Conservation (phyloP, 2,888 invertebrate genomes). For the Catocala fraxini region DNA sequence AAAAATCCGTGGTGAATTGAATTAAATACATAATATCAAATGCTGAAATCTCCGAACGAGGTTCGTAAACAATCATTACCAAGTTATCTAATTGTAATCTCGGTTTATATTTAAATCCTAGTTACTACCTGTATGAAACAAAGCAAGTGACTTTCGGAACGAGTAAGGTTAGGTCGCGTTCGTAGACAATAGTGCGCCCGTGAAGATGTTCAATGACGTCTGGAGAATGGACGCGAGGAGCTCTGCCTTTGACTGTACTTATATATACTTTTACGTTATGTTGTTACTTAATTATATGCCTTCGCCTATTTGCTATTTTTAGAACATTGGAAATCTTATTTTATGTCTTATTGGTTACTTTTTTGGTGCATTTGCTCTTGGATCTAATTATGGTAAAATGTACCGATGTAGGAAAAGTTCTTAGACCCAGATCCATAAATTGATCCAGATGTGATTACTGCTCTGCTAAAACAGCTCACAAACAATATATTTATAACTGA, state of each 20-base stretch:
- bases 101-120: constrained; percentile 21
- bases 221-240: constrained; percentile 38
- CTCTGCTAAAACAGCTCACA: too few species aligned
- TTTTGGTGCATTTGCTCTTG: too few species aligned
- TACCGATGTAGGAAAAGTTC: too few species aligned
- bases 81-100: constrained; percentile 20
- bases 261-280: constrained; percentile 5
- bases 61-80: background rate
- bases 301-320: background rate
- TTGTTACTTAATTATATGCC: background rate
- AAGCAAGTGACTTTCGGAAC: constrained; percentile 41
- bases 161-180: constrained; percentile 42
- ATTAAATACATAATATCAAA: too few species aligned
- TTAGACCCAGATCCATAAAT: too few species aligned
- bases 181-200: constrained; percentile 45
- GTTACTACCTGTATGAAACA: constrained; percentile 25
- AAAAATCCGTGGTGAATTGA: too few species aligned
- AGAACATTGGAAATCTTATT: too few species aligned
- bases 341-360: too few species aligned
- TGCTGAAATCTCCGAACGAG: too few species aligned
- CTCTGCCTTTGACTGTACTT: background rate
- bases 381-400: too few species aligned
- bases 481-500: too few species aligned
- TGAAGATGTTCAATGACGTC: constrained; percentile 53
- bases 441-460: too few species aligned